Conservation (phyloP, 23 tunicate species). For the Styela plicata region DNA sequence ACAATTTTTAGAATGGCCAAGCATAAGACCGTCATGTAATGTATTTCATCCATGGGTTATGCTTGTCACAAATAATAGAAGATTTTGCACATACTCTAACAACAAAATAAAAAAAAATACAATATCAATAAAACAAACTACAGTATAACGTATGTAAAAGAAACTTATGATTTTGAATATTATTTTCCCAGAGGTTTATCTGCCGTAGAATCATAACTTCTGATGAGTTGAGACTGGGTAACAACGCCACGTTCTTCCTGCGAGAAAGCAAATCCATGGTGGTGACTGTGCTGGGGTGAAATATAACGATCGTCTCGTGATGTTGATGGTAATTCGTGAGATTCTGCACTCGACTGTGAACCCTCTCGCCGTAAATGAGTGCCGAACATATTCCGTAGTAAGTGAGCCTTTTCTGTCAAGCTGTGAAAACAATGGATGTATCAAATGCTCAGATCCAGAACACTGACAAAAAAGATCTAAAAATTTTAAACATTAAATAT, state of each 20-base stretch:
- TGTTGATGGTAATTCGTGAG: constrained; percentile 27
- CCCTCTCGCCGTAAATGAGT: constrained; percentile 26
- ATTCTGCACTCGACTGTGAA: constrained; percentile 18
- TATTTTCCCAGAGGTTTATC: constrained; percentile 42
- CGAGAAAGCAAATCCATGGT: constrained; percentile 75
- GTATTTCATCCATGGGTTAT: too few relatives aligned
- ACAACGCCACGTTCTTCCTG: constrained; percentile 86
- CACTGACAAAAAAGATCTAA: background rate
- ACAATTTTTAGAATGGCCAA: too few relatives aligned
- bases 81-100: too few relatives aligned
- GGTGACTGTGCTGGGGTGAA: constrained; percentile 15
- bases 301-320: constrained; percentile 17
- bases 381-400: constrained; percentile 68
- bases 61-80: too few relatives aligned
- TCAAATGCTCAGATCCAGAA: background rate
- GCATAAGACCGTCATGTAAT: too few relatives aligned
- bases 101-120: too few relatives aligned
- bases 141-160: too few relatives aligned
- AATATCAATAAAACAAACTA: too few relatives aligned
- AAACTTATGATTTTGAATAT: too few relatives aligned
- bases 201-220: constrained; percentile 52
- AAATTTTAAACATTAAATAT: too few relatives aligned
- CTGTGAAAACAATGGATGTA: constrained; percentile 29
- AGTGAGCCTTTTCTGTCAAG: constrained; percentile 71
- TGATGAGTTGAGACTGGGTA: constrained; percentile 72